These are phyloP conservation scores for Andrena trimmerana DNA, from an alignment of 2,888 invertebrate genomes.

Conservation along the genomic window DNA sequence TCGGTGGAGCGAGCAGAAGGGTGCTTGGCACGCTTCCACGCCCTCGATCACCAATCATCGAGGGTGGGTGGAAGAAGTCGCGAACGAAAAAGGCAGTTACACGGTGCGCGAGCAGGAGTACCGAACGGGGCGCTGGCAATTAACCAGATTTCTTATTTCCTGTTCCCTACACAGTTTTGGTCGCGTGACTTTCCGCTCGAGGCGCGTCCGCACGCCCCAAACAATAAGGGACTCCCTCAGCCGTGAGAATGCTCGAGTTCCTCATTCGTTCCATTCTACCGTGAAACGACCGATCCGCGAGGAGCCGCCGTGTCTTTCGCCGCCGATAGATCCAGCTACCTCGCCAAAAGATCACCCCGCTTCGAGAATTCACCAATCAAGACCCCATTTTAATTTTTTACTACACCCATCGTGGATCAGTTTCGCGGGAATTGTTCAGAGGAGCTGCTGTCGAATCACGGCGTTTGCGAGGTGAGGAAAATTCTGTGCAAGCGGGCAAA, in stretches of 20 bases:
- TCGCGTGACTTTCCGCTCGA: slow-evolving; percentile 74
- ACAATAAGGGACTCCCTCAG: slow-evolving; percentile 69
- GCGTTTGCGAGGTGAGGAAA: slow-evolving; percentile 52
- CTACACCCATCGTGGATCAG: not conserved
- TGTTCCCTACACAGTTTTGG: slow-evolving; percentile 58
- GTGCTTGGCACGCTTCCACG: slow-evolving; percentile 12
- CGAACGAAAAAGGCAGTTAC: slow-evolving; percentile 36
- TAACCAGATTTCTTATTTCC: slow-evolving; percentile 71
- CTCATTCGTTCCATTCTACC: slow-evolving; percentile 56
- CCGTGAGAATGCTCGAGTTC: slow-evolving; percentile 66
- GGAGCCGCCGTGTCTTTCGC: slow-evolving; percentile 17
- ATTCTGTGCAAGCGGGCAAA: slow-evolving; percentile 48
- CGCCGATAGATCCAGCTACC: not conserved
- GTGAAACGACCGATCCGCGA: slow-evolving; percentile 37
- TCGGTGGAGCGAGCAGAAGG: not conserved
- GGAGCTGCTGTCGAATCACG: slow-evolving; percentile 1
- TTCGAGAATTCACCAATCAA: not conserved
- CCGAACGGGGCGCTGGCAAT: slow-evolving; percentile 60
- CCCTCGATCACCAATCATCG: slow-evolving; percentile 18
- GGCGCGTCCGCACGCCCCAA: slow-evolving; percentile 57
- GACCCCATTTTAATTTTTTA: too few species aligned
- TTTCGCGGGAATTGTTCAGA: not conserved
- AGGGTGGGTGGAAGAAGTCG: not conserved
- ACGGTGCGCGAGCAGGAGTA: slow-evolving; percentile 49
- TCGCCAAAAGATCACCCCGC: not conserved